Evolutionary conservation across 2,797 vertebrate genomes (phyloP).

Genomic region (Pseudocheirus occidentalis): DNA sequence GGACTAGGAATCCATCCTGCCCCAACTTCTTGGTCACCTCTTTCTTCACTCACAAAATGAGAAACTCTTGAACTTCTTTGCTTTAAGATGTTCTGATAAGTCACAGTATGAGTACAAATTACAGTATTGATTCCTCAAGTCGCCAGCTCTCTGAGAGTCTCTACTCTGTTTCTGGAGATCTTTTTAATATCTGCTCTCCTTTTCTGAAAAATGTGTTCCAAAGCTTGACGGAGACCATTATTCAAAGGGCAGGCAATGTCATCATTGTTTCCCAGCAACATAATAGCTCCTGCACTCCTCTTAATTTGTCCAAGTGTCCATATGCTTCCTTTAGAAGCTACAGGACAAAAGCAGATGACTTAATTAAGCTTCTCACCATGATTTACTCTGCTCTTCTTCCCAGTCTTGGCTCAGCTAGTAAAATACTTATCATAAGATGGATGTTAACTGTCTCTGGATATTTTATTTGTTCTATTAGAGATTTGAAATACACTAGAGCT

Average conservation of each 20-base stretch:
- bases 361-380: conserved; percentile 57
- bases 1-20: not conserved
- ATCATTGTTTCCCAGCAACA: not conserved
- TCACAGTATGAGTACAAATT: conserved; percentile 33
- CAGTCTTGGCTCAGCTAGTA: conserved; percentile 16
- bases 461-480: conserved; percentile 43
- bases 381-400: not conserved
- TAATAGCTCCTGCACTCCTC: conserved; percentile 18
- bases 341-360: not conserved
- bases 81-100: conserved; percentile 58
- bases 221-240: conserved; percentile 68
- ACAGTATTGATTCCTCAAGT: conserved; percentile 55
- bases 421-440: conserved; percentile 43
- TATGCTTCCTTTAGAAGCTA: conserved; percentile 21
- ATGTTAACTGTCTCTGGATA: conserved; percentile 33
- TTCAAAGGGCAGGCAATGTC: conserved; percentile 47
- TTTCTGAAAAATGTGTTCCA: conserved; percentile 57
- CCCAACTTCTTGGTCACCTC: not conserved
- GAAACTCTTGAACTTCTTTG: not conserved
- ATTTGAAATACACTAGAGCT: conserved; percentile 45
- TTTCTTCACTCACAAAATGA: conserved; percentile 56
- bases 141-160: conserved; percentile 32
- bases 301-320: conserved; percentile 11
- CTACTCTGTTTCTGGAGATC: conserved; percentile 46
- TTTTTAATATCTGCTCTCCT: conserved; percentile 63